Evolutionary conservation across 2,113 vertebrate species (phyloP), one percentile per base, ranked within the genome.

Genomic region (Piaya cayana): DNA sequence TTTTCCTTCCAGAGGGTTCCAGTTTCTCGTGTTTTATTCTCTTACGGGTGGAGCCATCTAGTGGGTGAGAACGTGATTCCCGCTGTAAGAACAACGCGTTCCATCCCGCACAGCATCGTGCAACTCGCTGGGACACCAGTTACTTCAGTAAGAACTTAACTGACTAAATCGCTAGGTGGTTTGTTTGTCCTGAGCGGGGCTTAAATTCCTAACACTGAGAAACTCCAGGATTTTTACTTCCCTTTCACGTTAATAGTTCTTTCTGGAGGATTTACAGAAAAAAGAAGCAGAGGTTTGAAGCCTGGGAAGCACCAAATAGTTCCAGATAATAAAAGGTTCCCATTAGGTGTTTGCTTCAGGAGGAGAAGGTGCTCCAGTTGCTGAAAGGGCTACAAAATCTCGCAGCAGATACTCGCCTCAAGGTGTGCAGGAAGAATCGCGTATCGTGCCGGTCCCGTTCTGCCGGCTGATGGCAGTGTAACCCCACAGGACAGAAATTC

Each of bases 11-110:
- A 64, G 74, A 90, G 53, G 9, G 21, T 64, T 91, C 78, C 12
- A 39, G 14, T 37, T 74, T 78, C 43, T 62, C 12, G 20, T 20
- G 25, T n/a, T 93, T 74, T 42, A 77, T 86, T 82, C 53, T 39
- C 78, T 84, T 74, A 15, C 67, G 37, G 17, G 49, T 43, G 90
- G 85, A 83, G 96, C 94, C 95, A 93, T 59, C 95, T 95, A 94
- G 90, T 53, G 93, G 95, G 27, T 9, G 42, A 62, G 16, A 34
- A 32, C 15, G 4, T 25, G 9, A 11, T 50, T 34, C 5, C 2
- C 39, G 8, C 16, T 8, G 9, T 15, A 37, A 77, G 15, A 15
- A 23, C 16, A 42, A 56, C 18, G 49, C 2, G 3, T n/a, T n/a
- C n/a, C 6, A 30, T 13, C 1, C 1, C 25, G 36, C 0, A 0